Evolutionary conservation across 2,888 invertebrate genomes (phyloP).

Genomic region (Dicyrtomina minuta): DNA sequence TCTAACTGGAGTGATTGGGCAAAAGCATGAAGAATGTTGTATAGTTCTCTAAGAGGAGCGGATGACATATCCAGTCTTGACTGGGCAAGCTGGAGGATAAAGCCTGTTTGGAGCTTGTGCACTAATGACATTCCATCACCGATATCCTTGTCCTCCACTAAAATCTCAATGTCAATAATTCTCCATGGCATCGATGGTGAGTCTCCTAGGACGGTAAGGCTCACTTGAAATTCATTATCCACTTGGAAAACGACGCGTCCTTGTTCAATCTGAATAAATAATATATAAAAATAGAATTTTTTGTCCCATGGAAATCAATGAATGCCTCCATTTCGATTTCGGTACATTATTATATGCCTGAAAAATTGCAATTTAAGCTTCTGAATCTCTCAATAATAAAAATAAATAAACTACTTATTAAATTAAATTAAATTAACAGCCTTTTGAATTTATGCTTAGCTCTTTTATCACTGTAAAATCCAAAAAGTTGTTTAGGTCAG

Average conservation of each 20-base stretch:
- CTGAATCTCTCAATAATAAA: too few species aligned
- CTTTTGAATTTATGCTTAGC: too few species aligned
- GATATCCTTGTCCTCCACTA: constrained; percentile 96
- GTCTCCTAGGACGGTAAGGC: constrained; percentile 96
- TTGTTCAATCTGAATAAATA: constrained; percentile 71
- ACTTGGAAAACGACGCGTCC: constrained; percentile 92
- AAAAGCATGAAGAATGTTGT: constrained; percentile 87
- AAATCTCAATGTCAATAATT: constrained; percentile 87
- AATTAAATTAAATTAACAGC: too few species aligned
- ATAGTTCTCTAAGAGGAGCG: constrained; percentile 77
- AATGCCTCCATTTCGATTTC: too few species aligned
- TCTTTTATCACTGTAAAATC: too few species aligned
- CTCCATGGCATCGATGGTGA: constrained; percentile 91
- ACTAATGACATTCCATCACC: constrained; percentile 95
- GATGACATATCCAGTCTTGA: constrained; percentile 73
- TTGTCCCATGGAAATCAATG: too few species aligned
- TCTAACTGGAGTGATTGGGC: constrained; percentile 91
- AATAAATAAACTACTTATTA: too few species aligned
- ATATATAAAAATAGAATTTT: neutral
- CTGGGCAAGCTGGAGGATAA: constrained; percentile 92
- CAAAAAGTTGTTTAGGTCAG: too few species aligned
- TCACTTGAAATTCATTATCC: constrained; percentile 93
- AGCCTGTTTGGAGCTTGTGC: constrained; percentile 88
- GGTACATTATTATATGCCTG: too few species aligned
- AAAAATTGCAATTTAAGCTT: too few species aligned